Conservation (phyloP, 2,113 vertebrate species). For the Pycnonotus jocosus region DNA sequence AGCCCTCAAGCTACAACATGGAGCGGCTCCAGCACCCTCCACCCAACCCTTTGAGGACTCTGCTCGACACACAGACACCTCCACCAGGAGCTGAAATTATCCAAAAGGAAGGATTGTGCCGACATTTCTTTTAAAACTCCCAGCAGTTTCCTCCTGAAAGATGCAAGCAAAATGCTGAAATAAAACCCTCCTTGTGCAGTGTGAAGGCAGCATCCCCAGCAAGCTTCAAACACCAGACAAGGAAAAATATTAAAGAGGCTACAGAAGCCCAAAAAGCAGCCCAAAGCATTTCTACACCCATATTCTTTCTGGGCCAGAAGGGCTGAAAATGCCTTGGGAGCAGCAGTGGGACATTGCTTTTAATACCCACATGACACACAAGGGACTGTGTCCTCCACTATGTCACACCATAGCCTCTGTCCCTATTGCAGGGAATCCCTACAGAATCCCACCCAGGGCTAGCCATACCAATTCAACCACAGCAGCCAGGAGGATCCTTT, state of each 20-base stretch:
- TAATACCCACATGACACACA: not conserved
- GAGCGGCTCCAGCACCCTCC: not conserved
- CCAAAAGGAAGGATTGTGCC: not conserved
- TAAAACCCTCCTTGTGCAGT: not conserved
- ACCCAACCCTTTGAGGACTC: not conserved
- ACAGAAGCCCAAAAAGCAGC: not conserved
- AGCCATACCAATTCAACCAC: not conserved
- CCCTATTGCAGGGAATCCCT: not conserved
- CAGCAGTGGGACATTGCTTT: not conserved
- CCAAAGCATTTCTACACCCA: not conserved
- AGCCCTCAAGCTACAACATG: not conserved
- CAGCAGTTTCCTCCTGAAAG: slow-evolving; percentile 1
- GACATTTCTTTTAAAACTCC: not conserved
- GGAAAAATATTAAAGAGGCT: not conserved
- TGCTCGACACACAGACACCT: not conserved
- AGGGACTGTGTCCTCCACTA: not conserved
- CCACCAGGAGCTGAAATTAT: not conserved
- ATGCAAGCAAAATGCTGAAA: not conserved
- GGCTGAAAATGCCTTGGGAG: not conserved
- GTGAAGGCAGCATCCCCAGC: not conserved
- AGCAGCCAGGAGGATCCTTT: not conserved
- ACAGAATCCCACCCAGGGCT: not conserved
- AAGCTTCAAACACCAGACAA: slow-evolving; percentile 1
- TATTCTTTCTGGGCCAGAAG: not conserved
- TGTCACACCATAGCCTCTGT: not conserved